Base-by-base conservation (phyloP, 2,113 vertebrate genomes). In the Eonycteris spelaea region DNA sequence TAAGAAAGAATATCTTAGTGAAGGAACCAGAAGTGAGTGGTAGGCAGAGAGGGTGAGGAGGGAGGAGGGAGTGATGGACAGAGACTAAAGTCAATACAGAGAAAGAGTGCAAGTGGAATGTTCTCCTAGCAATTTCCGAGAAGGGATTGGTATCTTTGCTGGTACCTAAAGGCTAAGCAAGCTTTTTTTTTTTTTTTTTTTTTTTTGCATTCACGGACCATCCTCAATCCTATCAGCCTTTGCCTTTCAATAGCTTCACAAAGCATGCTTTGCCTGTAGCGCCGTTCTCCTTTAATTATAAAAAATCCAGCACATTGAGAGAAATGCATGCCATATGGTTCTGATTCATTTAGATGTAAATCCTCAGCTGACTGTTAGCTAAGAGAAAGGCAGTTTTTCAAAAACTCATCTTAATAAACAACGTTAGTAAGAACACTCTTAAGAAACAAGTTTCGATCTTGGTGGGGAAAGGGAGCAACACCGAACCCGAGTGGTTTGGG, bases 311-410 rank as follows among this genome's bases (percentile, higher is more conserved):
- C 4, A 28, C 28, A 71, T 82, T 68, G 93, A 78, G 53, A 96
- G 95, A 96, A 95, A 95, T 71, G 75, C 45, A 16, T 57, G 63
- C 89, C 97, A 90, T 95, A 61, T 97, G 95, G 94, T 97, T 98
- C 83, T 67, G 82, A 96, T 97, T 97, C 93, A 55, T 83, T 95
- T 86, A 38, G 57, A 75, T 79, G 90, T 48, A 94, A 96, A 84
- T 30, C 79, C 83, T 96, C n/a, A 43, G 83, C 51, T 74, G 67
- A 38, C 74, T 78, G 13, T 86, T 96, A 90, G 93, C 82, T 90
- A 87, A 91, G 90, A 80, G 92, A 84, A 87, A 97, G 48, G 84
- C 90, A 95, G 82, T 88, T 90, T 90, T 92, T 95, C 96, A 96
- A 87, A 77, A 92, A 82, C 89, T 67, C 94, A 80, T 96, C 92